A percentile compares a stretch with the other conserved stretches of the same genome.
Evolutionary conservation across 37 sponge, comb jelly and placozoan species (phyloP).

Genomic region (Theonella swinhoei): DNA sequence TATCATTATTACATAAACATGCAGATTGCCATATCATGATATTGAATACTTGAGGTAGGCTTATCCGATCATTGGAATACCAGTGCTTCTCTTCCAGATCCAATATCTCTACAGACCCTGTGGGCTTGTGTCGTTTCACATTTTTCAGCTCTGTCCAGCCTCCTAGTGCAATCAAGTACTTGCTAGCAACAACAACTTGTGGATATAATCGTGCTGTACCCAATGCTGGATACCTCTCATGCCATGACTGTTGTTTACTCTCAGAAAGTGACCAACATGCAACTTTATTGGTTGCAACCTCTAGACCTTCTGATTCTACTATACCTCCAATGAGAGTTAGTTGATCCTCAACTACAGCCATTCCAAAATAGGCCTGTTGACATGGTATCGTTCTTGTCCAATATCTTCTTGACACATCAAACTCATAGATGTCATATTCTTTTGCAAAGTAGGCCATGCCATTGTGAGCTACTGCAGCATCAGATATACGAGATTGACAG

Average conservation of each 20-base stretch:
- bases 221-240: background rate
- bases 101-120: background rate
- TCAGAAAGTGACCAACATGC: background rate
- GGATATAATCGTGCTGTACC: background rate
- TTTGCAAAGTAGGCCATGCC: too few relatives aligned
- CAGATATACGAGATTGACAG: too few relatives aligned
- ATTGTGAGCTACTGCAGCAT: too few relatives aligned
- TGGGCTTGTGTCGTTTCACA: background rate
- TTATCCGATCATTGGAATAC: background rate
- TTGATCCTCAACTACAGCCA: background rate
- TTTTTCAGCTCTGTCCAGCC: background rate
- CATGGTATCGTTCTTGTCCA: too few relatives aligned
- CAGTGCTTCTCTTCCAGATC: background rate
- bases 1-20: background rate
- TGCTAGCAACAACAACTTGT: background rate
- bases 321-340: background rate
- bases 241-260: background rate
- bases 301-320: too few relatives aligned
- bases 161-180: background rate
- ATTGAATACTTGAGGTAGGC: background rate
- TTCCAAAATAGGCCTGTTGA: too few relatives aligned
- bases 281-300: too few relatives aligned
- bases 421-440: too few relatives aligned
- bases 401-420: too few relatives aligned
- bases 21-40: background rate